Evolutionary conservation across 1,140 invertebrate genomes (phyloP), one percentile per base, ranked within the genome.

Genomic region (Idris sp.): DNA sequence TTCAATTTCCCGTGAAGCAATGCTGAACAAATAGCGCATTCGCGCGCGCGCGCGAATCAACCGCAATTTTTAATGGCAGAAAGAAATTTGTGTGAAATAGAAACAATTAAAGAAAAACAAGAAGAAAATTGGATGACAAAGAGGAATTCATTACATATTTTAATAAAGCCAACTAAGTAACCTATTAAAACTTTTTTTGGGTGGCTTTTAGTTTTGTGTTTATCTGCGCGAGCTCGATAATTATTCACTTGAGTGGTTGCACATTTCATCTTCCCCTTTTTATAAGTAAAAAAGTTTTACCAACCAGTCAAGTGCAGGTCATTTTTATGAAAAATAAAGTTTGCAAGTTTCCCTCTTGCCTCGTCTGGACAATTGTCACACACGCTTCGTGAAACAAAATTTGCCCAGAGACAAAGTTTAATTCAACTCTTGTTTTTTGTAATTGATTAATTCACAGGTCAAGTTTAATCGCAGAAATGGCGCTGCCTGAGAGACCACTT

Each of bases 121-220:
- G 35, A 19, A 38, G 40, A 48, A 26, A 19, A 1, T 0, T 40
- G n/a, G n/a, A n/a, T n/a, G n/a, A 71, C 38, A 36, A 33, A 5
- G 56, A 72, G 41, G 49, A 61, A 62, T 33, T 74, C 49, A 26
- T 51, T 74, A 74, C 48, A 56, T 49, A 62, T 74, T 74, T 74
- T 54, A 67, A 54, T 67, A 67, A 59, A 48, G 13, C 10, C 41
- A 43, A 58, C 62, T 68, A 46, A 74, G 61, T 67, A 74, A 65
- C 71, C 38, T 58, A 65, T 74, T 67, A 61, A 68, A 68, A 68
- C 48, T 74, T 68, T n/a, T 68, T 14, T 30, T 8, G 8, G 33
- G 11, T 33, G 48, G 10, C 33, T 53, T 74, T 68, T 33, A 56
- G 31, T 48, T 44, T 44, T 30, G 48, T 61, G 56, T 67, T 67